These are phyloP conservation scores for Lasioglossum vierecki DNA, from an alignment of 2,888 invertebrate genomes.

Conservation along the genomic window DNA sequence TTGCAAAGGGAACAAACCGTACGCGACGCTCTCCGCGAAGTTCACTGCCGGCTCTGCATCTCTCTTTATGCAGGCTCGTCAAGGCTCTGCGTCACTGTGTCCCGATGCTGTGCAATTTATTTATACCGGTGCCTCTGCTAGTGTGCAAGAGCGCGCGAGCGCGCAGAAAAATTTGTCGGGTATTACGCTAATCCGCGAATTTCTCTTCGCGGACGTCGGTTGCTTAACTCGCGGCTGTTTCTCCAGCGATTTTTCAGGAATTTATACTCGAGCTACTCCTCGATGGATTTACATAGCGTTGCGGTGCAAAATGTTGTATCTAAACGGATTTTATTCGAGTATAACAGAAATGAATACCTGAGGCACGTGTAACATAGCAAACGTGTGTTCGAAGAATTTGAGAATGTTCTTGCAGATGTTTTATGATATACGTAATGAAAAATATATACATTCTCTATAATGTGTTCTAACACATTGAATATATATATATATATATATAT, in stretches of 20 bases:
- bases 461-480: too few species aligned
- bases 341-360: too few species aligned
- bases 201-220: neutral
- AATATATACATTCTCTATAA: too few species aligned
- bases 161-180: constrained; percentile 5
- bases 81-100: neutral
- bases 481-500: too few species aligned
- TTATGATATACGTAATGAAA: too few species aligned
- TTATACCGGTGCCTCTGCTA: neutral
- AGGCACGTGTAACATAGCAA: too few species aligned
- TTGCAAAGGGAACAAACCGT: constrained; percentile 26
- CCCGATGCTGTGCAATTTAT: constrained; percentile 9
- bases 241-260: neutral
- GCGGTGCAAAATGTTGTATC: neutral
- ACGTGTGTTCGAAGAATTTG: too few species aligned
- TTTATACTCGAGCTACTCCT: neutral
- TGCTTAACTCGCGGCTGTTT: constrained; percentile 2
- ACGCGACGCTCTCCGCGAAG: neutral
- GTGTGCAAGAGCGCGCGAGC: neutral
- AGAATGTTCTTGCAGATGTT: too few species aligned
- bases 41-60: constrained; percentile 16
- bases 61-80: neutral
- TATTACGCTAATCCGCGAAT: neutral
- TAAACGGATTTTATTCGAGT: neutral
- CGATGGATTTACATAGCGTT: neutral